Evolutionary conservation across 2,888 invertebrate species (phyloP), one percentile per base, ranked within the genome.

Genomic region (Tubulanus polymorphus): DNA sequence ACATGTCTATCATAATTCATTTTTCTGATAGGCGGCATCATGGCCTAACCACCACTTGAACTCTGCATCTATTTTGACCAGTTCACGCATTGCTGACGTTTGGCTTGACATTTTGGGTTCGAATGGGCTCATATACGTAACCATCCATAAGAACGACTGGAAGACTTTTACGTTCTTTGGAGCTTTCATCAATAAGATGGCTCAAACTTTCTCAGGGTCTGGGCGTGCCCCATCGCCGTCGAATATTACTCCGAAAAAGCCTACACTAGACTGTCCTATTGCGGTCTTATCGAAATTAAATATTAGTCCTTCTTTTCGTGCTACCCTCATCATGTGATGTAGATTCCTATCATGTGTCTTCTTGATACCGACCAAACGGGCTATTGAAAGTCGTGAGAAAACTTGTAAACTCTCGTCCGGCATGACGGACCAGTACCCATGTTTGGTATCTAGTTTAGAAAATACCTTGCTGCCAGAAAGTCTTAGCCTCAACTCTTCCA

Each of bases 331-430:
- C 35, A 32, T 10, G 5, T 15, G 41, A 15, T 8, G 41, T 15
- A 41, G 15, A 8, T 41, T 5, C 15, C 6, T 23, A 15, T 41
- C 41, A 23, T 5, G 41, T 8, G 5, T 41, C 15, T 41, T 41
- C 18, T 15, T 23, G 41, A 5, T 41, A 41, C n/a, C 57, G 15
- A 2, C 64, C 61, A 54, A 61, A 60, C 1, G 60, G 60, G 2
- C 55, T 58, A 2, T 28, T 12, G 48, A 58, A 65, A 6, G 57
- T 64, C 2, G 63, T 63, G n/a, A n/a, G n/a, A n/a, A n/a, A n/a
- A n/a, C n/a, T n/a, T n/a, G n/a, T n/a, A n/a, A n/a, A n/a, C n/a
- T n/a, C 12, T 48, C 30, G 28, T 47, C 48, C 23, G 53, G 48
- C 15, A 41, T 18, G 1, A 61, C 37, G 32, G 46, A 50, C 60